Evolutionary conservation across 2,888 invertebrate genomes (phyloP), one percentile per base, ranked within the genome.

Genomic region (Neria commutata): DNA sequence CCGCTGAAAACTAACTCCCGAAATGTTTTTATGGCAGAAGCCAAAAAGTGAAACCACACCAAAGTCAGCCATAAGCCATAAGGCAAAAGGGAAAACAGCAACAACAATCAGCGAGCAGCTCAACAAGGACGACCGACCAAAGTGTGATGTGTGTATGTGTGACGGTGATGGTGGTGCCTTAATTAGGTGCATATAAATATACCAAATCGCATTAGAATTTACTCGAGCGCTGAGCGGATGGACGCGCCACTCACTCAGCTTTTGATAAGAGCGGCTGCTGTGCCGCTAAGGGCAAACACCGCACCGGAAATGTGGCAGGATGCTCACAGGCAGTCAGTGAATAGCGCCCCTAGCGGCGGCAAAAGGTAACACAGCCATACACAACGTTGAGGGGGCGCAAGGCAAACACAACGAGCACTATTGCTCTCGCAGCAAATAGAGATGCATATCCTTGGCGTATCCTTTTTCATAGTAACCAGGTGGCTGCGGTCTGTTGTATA

Each of bases 151-250:
- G 37, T 19, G 17, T 19, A 14, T 2, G 10, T 4, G 5, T 42
- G 42, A 8, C 2, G 17, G 17, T 5, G 42, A 14, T 37, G 37
- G 11, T 42, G 42, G 17, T 42, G 54, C 57, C 59, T 51, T 61
- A 64, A 58, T 61, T 48, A 53, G 54, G 52, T 48, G 42, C 23
- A 61, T 56, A 60, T 62, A 48, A 68, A 60, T 54, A 54, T 56
- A 59, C 58, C 55, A 47, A 66, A 63, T 54, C 40, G 63, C 60
- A 65, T 58, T 65, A 57, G 65, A 70, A 69, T 64, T 55, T 58
- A 66, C 65, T 63, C 60, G n/a, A n/a, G n/a, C n/a, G 63, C 60
- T 56, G 58, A 55, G n/a, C n/a, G n/a, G n/a, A n/a, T n/a, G n/a
- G n/a, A n/a, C n/a, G n/a, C n/a, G n/a, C n/a, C n/a, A n/a, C n/a